Conservation (phyloP, 2,888 invertebrate species). For the Odontothrips loti region DNA sequence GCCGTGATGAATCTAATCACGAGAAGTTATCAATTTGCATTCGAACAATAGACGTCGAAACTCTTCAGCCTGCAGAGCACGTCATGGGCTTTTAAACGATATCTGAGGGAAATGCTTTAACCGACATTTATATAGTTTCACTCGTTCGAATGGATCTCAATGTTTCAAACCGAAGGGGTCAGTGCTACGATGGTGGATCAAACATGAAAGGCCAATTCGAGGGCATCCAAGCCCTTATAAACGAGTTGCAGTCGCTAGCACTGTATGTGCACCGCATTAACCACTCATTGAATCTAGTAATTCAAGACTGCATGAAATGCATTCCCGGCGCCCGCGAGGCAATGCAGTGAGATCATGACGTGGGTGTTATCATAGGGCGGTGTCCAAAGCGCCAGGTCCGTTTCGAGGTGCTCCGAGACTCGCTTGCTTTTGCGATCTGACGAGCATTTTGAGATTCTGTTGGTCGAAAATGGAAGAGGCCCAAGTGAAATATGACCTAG, state of each 20-base stretch:
- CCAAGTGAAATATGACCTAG: neutral
- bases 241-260: constrained; percentile 32
- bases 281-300: constrained; percentile 32
- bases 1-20: neutral
- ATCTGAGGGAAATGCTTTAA: neutral
- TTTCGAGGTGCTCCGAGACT: neutral
- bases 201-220: constrained; percentile 32
- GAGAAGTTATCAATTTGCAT: neutral
- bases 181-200: constrained; percentile 33
- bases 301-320: constrained; percentile 28
- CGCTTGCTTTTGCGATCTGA: neutral
- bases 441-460: neutral
- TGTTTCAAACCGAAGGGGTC: neutral
- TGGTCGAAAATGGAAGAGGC: neutral
- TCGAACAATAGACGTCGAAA: neutral
- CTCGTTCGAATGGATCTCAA: neutral
- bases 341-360: neutral
- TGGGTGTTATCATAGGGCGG: neutral
- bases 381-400: neutral
- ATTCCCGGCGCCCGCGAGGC: neutral
- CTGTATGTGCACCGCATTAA: constrained; percentile 34
- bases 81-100: neutral
- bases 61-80: neutral
- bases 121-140: neutral
- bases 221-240: constrained; percentile 32